These are phyloP conservation scores for Morpho helenor DNA, from an alignment of 2,888 invertebrate species.

Conservation along the genomic window DNA sequence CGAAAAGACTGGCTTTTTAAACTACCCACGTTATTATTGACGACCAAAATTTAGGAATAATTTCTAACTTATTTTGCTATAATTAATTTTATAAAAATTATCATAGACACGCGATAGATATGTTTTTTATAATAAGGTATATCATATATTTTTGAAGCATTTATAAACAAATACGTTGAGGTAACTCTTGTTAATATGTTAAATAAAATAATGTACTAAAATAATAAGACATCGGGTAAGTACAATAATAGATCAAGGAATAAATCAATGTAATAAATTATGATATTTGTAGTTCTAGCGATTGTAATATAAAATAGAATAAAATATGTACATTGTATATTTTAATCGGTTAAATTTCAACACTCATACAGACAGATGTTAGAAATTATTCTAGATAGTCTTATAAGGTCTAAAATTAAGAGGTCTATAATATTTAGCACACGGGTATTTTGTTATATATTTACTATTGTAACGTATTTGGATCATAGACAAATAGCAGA, in stretches of 20 bases:
- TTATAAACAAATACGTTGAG: slow-evolving; percentile 62
- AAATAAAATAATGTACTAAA: slow-evolving; percentile 57
- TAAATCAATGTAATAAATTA: slow-evolving; percentile 43
- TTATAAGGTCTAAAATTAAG: slow-evolving; percentile 20
- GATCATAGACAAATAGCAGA: slow-evolving; percentile 41
- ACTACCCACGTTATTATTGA: background rate
- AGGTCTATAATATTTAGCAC: slow-evolving; percentile 31
- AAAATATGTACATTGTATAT: slow-evolving; percentile 51
- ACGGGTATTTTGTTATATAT: slow-evolving; percentile 4
- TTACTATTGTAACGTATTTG: slow-evolving; percentile 11
- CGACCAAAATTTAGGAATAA: slow-evolving; percentile 3
- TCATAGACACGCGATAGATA: slow-evolving; percentile 6
- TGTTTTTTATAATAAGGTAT: slow-evolving; percentile 21
- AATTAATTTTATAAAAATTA: background rate
- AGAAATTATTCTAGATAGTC: slow-evolving; percentile 32
- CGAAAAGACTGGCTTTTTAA: slow-evolving; percentile 37
- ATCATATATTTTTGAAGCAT: slow-evolving; percentile 55
- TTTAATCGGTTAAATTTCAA: slow-evolving; percentile 14
- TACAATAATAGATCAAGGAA: slow-evolving; percentile 53
- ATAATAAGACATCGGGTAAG: slow-evolving; percentile 51
- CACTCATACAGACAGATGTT: slow-evolving; percentile 34
- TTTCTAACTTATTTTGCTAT: slow-evolving; percentile 3
- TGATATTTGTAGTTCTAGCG: slow-evolving; percentile 17
- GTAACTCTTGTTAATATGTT: slow-evolving; percentile 43
- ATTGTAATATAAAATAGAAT: slow-evolving; percentile 63